These are phyloP conservation scores for Brachionus calyciflorus DNA, from an alignment of 1,140 invertebrate species.

Conservation along the genomic window DNA sequence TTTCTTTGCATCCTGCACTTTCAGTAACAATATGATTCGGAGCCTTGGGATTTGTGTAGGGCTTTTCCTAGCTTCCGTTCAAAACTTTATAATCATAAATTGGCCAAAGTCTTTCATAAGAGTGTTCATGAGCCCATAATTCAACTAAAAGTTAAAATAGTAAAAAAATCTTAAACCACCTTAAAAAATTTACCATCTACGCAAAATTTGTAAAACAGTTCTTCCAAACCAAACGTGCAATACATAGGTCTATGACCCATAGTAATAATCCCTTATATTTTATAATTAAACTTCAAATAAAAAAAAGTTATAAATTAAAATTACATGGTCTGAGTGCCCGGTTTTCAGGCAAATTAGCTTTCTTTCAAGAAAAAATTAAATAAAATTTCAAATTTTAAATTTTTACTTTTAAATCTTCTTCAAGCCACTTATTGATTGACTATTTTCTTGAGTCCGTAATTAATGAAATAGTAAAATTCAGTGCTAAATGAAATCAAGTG, in stretches of 20 bases:
- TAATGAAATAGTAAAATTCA: conserved; percentile 84
- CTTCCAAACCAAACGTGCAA: conserved; percentile 67
- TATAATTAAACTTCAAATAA: too few relatives aligned
- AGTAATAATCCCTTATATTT: conserved; percentile 84
- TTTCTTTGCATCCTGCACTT: conserved; percentile 70
- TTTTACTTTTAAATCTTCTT: conserved; percentile 70
- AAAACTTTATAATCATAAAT: conserved; percentile 67
- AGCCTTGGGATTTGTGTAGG: conserved; percentile 78
- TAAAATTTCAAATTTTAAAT: conserved; percentile 4
- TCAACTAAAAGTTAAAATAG: conserved; percentile 25
- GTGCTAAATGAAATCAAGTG: conserved; percentile 73
- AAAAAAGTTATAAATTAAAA: not conserved
- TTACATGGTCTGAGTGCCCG: conserved; percentile 70
- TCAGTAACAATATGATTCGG: conserved; percentile 86
- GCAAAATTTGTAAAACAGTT: conserved; percentile 46
- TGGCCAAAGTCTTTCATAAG: conserved; percentile 47
- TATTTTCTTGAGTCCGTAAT: conserved; percentile 79
- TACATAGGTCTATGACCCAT: conserved; percentile 95
- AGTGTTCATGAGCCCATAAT: conserved; percentile 48
- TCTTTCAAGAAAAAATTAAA: conserved; percentile 54
- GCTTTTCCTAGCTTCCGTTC: conserved; percentile 65
- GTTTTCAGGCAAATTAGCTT: conserved; percentile 65
- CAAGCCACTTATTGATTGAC: conserved; percentile 83
- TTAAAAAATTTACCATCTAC: conserved; percentile 34
- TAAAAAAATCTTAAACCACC: not conserved